Percentiles rank a stretch among this genome's conserved stretches.
phyloP scores from a whole-genome alignment of 2,888 invertebrate genomes.

The Eupithecia dodoneata region DNA sequence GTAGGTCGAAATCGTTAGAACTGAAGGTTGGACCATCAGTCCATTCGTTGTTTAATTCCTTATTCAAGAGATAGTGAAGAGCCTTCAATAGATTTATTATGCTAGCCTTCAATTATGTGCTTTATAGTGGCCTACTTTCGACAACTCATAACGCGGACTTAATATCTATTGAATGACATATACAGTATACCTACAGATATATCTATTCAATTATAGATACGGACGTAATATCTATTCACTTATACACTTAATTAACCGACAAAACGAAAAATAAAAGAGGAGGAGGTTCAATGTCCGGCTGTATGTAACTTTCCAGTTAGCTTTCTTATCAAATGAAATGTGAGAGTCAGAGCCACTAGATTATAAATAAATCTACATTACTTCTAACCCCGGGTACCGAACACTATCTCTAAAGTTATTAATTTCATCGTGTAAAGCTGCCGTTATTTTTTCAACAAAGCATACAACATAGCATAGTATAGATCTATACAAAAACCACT shows the following conservation, averaged over 20 bases:
- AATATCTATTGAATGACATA: no score
- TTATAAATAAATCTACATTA: neutral
- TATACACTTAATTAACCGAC: no score
- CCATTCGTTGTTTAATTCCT: constrained; percentile 1
- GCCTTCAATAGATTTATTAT: neutral
- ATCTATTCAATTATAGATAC: no score
- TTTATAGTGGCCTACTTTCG: constrained; percentile 2
- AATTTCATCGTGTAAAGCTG: neutral
- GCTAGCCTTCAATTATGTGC: neutral
- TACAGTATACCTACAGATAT: no score
- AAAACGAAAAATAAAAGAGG: no score
- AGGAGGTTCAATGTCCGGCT: no score
- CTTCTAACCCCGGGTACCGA: neutral
- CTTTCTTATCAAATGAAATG: neutral
- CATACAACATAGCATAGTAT: neutral
- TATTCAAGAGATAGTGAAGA: constrained; percentile 6
- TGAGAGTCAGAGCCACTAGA: neutral
- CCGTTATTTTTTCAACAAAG: neutral
- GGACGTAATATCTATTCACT: no score
- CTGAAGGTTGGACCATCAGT: neutral
- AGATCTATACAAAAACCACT: neutral
- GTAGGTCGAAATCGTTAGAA: constrained; percentile 7
- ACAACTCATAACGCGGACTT: neutral
- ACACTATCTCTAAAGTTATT: neutral
- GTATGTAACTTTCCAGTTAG: neutral